Percentiles rank a stretch among this genome's conserved stretches.
phyloP scores from a whole-genome alignment of 2,888 invertebrate genomes.

The Lithophane ornitopus region DNA sequence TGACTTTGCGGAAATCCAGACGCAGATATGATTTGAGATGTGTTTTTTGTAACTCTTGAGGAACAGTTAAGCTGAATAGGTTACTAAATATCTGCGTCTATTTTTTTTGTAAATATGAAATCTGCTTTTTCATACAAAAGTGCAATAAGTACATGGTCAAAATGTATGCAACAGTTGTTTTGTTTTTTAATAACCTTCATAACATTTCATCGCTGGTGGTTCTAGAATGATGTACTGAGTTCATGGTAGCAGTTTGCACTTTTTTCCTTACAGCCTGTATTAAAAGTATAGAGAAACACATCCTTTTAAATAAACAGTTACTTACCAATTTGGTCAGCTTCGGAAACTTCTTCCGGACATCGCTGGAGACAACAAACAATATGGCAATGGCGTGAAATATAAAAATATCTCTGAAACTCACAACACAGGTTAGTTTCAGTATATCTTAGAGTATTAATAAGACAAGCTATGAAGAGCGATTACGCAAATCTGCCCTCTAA shows the following conservation, averaged over 20 bases:
- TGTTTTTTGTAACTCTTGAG: too few species aligned
- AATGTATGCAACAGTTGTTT: not conserved
- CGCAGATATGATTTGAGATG: too few species aligned
- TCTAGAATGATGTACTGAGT: not conserved
- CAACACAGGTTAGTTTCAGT: constrained; percentile 69
- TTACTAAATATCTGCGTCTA: too few species aligned
- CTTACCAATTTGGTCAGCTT: constrained; percentile 96
- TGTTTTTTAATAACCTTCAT: too few species aligned
- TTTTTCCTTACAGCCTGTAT: not conserved
- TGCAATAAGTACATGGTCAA: not conserved
- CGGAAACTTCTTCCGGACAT: constrained; percentile 96
- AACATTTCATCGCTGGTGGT: not conserved
- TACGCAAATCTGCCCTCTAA: not conserved
- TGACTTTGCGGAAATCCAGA: too few species aligned
- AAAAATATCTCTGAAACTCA: constrained; percentile 85
- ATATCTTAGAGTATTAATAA: constrained; percentile 38
- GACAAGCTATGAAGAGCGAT: constrained; percentile 12
- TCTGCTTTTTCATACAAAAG: not conserved
- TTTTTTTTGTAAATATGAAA: not conserved
- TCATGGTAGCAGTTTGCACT: not conserved
- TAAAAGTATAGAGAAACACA: not conserved
- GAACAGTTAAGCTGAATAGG: too few species aligned
- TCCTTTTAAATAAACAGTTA: constrained; percentile 61
- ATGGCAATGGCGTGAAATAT: constrained; percentile 87
- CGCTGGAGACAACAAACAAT: constrained; percentile 93